A percentile compares a stretch with the other conserved stretches of the same genome.
phyloP scores from a whole-genome alignment of 2,113 vertebrate genomes.

The Pluvialis apricaria region DNA sequence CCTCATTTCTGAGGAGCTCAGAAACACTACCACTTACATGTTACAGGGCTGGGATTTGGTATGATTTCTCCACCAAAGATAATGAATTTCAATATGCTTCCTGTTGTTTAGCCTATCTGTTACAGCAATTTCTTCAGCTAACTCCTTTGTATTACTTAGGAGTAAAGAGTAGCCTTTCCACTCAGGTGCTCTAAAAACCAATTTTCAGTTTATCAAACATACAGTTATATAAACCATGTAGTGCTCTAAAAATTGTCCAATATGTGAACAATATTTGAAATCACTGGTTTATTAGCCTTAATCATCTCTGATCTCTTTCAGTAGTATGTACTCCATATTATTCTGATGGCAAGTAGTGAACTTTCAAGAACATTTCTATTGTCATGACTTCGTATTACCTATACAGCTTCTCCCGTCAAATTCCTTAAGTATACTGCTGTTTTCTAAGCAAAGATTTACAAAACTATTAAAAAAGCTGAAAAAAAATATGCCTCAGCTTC shows the following conservation, averaged over 20 bases:
- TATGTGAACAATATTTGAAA: neutral
- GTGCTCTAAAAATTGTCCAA: neutral
- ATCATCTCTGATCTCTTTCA: neutral
- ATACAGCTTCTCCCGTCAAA: neutral
- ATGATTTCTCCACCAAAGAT: neutral
- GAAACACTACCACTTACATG: neutral
- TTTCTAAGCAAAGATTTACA: neutral
- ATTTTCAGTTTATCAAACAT: neutral
- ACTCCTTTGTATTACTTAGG: neutral
- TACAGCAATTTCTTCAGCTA: neutral
- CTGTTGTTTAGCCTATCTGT: neutral
- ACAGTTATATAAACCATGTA: neutral
- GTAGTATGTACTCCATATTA: neutral
- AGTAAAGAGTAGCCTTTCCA: neutral
- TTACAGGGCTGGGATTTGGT: neutral
- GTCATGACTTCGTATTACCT: neutral
- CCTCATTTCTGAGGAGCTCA: neutral
- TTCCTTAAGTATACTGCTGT: neutral
- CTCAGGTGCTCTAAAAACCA: neutral
- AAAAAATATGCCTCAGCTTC: neutral
- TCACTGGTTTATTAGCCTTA: neutral
- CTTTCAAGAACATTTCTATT: neutral
- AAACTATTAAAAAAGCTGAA: neutral
- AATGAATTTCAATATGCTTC: neutral
- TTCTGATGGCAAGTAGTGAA: neutral